Percentiles rank a stretch among this genome's conserved stretches.
Evolutionary conservation across 2,113 vertebrate species (phyloP).

Genomic region (Coregonus clupeaformis): DNA sequence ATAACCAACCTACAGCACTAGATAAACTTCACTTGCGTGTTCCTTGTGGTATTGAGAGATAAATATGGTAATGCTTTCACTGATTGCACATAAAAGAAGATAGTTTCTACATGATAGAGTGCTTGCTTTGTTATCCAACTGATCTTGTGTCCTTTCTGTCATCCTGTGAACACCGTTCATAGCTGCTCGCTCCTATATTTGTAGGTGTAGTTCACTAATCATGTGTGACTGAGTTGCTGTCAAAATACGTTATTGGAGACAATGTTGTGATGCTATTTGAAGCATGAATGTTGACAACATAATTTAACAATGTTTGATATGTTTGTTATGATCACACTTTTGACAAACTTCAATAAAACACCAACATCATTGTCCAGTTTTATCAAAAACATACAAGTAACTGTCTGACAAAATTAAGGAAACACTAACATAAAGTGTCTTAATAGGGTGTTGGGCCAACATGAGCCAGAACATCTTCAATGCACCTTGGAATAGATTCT

Average conservation of each 20-base stretch:
- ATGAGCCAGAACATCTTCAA: no score
- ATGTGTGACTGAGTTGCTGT: constrained; percentile 67
- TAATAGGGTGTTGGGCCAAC: no score
- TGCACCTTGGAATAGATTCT: no score
- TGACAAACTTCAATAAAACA: neutral
- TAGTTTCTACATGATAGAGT: no score
- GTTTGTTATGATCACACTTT: neutral
- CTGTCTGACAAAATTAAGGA: no score
- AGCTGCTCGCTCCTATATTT: constrained; percentile 35
- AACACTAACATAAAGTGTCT: no score
- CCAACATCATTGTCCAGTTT: constrained; percentile 27
- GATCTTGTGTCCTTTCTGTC: neutral
- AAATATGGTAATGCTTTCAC: no score
- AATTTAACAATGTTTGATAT: neutral
- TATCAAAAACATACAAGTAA: constrained; percentile 14
- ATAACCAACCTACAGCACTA: no score
- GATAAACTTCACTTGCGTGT: no score
- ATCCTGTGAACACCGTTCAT: neutral
- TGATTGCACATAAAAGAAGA: no score
- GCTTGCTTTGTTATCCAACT: no score
- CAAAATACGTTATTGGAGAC: constrained; percentile 65
- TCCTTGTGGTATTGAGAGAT: no score
- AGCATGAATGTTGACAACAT: constrained; percentile 41
- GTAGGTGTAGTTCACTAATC: constrained; percentile 64
- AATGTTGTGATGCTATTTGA: constrained; percentile 59